A percentile compares a stretch with the other conserved stretches of the same genome.
Evolutionary conservation across 2,888 invertebrate species (phyloP).

Genomic region (Eupithecia insigniata): DNA sequence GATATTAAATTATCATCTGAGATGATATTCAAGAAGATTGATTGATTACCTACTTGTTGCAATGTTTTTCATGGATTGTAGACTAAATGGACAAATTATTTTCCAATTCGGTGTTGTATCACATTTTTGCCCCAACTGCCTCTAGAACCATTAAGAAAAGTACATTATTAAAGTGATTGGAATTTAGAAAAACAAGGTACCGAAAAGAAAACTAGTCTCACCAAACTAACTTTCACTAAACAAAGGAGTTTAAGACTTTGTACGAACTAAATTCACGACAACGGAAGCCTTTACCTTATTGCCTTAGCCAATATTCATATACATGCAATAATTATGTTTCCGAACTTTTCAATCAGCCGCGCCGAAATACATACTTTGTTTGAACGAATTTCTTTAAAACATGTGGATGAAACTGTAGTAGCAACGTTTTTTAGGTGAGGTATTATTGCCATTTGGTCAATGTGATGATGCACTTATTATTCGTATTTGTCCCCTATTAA

Average conservation of each 20-base stretch:
- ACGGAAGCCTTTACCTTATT: neutral
- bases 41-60: neutral
- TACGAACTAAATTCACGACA: neutral
- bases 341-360: neutral
- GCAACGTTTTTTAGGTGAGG: neutral
- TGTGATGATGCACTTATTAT: neutral
- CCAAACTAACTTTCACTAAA: neutral
- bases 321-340: neutral
- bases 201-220: neutral
- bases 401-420: no score
- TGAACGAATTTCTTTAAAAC: no score
- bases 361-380: neutral
- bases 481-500: neutral
- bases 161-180: neutral
- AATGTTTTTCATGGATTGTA: neutral
- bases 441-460: neutral
- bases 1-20: neutral
- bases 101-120: neutral
- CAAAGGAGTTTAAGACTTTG: neutral
- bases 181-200: neutral
- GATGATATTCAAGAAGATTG: constrained; percentile 7
- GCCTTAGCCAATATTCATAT: neutral
- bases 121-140: neutral
- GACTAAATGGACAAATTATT: neutral
- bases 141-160: neutral